Evolutionary conservation across 2,113 vertebrate genomes (phyloP).

Genomic region (Anser cygnoides): DNA sequence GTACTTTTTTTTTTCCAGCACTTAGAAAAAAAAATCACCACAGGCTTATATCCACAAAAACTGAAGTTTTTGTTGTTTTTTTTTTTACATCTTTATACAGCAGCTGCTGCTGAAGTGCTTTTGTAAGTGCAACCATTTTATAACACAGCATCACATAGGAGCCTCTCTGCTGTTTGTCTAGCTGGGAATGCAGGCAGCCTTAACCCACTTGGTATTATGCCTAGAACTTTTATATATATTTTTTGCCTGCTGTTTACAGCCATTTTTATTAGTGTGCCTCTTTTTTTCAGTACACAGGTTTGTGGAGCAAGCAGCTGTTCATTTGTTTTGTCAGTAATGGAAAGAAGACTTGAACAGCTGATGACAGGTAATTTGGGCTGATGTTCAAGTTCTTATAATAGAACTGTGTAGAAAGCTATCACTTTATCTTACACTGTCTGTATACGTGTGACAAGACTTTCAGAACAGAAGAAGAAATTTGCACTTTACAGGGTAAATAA

Average conservation of each 20-base stretch:
- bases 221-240: slow-evolving; percentile 7
- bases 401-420: slow-evolving; percentile 64
- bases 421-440: slow-evolving; percentile 69
- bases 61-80: background rate
- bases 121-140: slow-evolving; percentile 5
- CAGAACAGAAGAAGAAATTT: slow-evolving; percentile 60
- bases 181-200: background rate
- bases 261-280: slow-evolving; percentile 27
- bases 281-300: slow-evolving; percentile 10
- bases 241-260: slow-evolving; percentile 47
- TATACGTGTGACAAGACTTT: slow-evolving; percentile 66
- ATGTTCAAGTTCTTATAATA: slow-evolving; percentile 60
- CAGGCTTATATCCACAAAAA: background rate
- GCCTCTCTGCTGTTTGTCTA: background rate
- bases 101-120: background rate
- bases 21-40: background rate
- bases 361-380: slow-evolving; percentile 74
- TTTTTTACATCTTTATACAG: background rate
- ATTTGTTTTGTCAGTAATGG: slow-evolving; percentile 72
- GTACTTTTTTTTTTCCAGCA: background rate
- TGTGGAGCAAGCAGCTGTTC: slow-evolving; percentile 67
- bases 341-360: slow-evolving; percentile 67
- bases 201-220: slow-evolving; percentile 20
- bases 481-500: slow-evolving; percentile 70
- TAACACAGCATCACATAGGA: background rate